These are phyloP conservation scores for Regulus satrapa DNA, from an alignment of 2,113 vertebrate species.

Conservation along the genomic window DNA sequence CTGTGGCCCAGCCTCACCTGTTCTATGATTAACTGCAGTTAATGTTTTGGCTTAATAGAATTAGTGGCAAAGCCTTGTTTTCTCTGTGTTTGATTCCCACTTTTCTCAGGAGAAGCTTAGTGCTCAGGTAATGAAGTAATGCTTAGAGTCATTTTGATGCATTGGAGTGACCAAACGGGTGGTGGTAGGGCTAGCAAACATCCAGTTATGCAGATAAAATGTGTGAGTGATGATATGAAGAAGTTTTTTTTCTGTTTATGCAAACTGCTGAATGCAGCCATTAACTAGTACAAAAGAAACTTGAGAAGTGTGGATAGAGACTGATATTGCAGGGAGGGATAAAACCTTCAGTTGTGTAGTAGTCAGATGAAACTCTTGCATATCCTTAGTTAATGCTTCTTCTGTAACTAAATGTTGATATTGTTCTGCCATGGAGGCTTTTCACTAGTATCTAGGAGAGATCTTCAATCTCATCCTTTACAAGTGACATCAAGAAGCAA, in stretches of 20 bases:
- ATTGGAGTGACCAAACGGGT: neutral
- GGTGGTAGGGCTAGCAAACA: neutral
- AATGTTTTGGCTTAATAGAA: neutral
- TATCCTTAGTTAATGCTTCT: neutral
- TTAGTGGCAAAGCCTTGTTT: neutral
- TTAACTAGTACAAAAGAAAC: neutral
- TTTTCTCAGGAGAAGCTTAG: neutral
- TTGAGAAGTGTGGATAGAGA: neutral
- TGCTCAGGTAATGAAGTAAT: neutral
- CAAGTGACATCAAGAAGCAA: neutral
- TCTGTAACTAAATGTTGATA: neutral
- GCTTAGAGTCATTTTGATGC: neutral
- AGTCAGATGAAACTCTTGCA: neutral
- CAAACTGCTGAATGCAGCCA: neutral
- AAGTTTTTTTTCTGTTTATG: accelerated
- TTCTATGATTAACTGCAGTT: neutral
- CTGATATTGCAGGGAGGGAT: accelerated
- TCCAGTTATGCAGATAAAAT: neutral
- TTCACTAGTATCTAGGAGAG: neutral
- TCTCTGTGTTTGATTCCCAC: neutral
- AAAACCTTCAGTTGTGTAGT: neutral
- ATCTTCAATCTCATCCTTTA: neutral
- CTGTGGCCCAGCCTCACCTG: neutral
- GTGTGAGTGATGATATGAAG: neutral
- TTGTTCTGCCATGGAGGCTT: neutral